Evolutionary conservation across 2,888 invertebrate species (phyloP).

Genomic region (Biston stratarius): DNA sequence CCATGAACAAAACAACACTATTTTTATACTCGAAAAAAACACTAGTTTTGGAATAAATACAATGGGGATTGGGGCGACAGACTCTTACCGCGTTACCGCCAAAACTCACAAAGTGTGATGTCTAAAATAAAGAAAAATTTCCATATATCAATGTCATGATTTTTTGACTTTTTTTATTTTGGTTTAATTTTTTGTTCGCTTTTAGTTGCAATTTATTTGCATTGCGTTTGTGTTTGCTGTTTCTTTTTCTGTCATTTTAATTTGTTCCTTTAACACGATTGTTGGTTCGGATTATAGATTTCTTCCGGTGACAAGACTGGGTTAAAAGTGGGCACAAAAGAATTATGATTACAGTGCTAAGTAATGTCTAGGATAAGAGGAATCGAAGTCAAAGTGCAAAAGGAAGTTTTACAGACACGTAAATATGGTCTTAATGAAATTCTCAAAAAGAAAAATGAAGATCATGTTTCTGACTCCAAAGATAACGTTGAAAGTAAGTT

Average conservation of each 20-base stretch:
- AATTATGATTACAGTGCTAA: constrained; percentile 31
- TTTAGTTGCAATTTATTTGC: too few species aligned
- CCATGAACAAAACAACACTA: too few species aligned
- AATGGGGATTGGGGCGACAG: too few species aligned
- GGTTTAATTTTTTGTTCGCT: too few species aligned
- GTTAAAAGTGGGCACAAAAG: constrained; percentile 7
- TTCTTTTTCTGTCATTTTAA: neutral
- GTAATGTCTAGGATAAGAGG: constrained; percentile 72
- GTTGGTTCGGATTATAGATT: neutral
- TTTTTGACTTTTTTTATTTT: too few species aligned
- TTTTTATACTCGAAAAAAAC: too few species aligned
- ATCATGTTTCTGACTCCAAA: constrained; percentile 60
- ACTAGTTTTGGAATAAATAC: too few species aligned
- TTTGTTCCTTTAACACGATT: neutral
- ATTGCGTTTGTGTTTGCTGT: neutral
- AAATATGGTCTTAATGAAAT: constrained; percentile 65
- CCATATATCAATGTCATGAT: too few species aligned
- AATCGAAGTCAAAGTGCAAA: constrained; percentile 71
- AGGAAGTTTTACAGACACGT: constrained; percentile 62
- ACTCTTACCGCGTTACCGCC: too few species aligned
- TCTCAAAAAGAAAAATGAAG: constrained; percentile 64
- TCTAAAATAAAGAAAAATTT: too few species aligned
- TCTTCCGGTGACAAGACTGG: neutral
- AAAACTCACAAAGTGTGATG: too few species aligned
- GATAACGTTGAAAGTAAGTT: constrained; percentile 73